A percentile compares a stretch with the other conserved stretches of the same genome.
Evolutionary conservation across 1,140 invertebrate genomes (phyloP).

Genomic region (Uloborus diversus): DNA sequence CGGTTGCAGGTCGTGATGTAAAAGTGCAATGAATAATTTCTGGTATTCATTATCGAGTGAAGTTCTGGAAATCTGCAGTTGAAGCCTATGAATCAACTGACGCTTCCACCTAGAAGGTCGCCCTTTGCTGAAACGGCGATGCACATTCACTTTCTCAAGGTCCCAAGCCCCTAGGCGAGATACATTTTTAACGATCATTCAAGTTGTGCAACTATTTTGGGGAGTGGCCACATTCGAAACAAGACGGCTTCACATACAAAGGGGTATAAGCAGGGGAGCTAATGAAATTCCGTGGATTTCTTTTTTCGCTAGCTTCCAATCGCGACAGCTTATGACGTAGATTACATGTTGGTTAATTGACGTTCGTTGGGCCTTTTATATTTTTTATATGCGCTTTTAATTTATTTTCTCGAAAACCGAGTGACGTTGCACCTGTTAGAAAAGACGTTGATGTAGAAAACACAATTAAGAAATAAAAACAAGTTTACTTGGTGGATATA

Average conservation of each 20-base stretch:
- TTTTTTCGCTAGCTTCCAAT: neutral
- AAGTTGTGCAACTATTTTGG: neutral
- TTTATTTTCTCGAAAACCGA: neutral
- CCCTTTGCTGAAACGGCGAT: conserved; percentile 14
- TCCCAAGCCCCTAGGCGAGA: conserved; percentile 11
- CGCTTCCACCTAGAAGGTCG: conserved; percentile 37
- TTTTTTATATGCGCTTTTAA: neutral
- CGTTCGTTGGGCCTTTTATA: neutral
- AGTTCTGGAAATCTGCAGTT: neutral
- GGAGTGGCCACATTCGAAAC: conserved; percentile 21
- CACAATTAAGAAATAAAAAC: conserved; percentile 1
- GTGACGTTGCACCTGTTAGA: neutral
- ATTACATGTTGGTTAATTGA: conserved; percentile 6
- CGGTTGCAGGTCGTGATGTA: too few species aligned
- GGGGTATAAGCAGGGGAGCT: neutral
- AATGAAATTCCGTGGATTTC: neutral
- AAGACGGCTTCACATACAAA: conserved; percentile 8
- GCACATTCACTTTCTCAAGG: conserved; percentile 38
- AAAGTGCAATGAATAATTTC: too few species aligned
- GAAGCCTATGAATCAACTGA: conserved; percentile 17
- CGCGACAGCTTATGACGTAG: conserved; percentile 29
- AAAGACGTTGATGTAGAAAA: neutral
- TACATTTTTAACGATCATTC: conserved; percentile 13
- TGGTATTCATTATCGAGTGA: neutral
- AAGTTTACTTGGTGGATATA: conserved; percentile 9